These are phyloP conservation scores for Hydrolagus affinis DNA, from an alignment of 2,113 vertebrate genomes.

Conservation along the genomic window DNA sequence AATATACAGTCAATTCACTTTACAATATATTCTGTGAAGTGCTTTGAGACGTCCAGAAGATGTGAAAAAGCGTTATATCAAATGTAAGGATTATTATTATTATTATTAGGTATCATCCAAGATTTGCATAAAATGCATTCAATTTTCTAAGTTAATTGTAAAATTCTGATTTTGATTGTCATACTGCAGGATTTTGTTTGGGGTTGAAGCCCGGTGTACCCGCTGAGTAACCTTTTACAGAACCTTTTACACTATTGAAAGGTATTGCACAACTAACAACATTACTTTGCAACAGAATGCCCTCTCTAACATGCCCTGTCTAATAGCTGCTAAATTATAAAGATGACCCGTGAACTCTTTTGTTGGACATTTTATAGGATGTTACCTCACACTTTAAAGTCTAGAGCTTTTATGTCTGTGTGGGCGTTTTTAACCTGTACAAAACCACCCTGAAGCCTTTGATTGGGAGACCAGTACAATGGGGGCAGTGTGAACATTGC, in stretches of 20 bases:
- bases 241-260: background rate
- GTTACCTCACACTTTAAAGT: constrained; percentile 14
- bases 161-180: background rate
- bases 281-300: background rate
- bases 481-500: background rate
- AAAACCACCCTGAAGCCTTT: background rate
- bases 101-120: background rate
- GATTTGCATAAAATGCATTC: background rate
- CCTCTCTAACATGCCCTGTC: background rate
- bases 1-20: too few relatives aligned
- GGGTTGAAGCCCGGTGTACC: too few relatives aligned
- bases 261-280: background rate
- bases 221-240: background rate
- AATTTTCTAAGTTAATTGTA: background rate
- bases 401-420: background rate
- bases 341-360: background rate
- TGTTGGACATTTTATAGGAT: background rate
- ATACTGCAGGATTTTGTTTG: background rate
- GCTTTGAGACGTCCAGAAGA: too few relatives aligned
- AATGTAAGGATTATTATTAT: too few relatives aligned
- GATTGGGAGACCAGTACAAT: background rate
- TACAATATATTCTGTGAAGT: too few relatives aligned
- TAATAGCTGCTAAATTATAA: constrained; percentile 5
- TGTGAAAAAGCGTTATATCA: too few relatives aligned
- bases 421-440: background rate